Evolutionary conservation across 1,140 invertebrate species (phyloP), one percentile per base, ranked within the genome.

Genomic region (Trichonephila clavipes): DNA sequence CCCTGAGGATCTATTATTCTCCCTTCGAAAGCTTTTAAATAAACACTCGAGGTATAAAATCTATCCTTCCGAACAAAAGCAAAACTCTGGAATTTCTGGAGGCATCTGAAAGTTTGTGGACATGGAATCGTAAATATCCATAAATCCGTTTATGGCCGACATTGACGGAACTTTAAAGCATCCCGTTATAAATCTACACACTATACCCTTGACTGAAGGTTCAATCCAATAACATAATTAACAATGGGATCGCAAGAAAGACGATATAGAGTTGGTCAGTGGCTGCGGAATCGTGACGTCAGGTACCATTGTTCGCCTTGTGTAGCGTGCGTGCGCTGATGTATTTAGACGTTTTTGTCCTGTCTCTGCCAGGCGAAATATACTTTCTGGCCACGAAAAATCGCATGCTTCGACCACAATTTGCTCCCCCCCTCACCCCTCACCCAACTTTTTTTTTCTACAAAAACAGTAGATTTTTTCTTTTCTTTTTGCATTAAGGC

Each of bases 281-380:
- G n/a, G 21, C 61, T 82, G 24, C 6, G 18, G 19, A 81, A 12
- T 51, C 8, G 90, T 92, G 90, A 92, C 82, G 90, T 92, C 81
- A 86, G 2, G 18, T 51, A 58, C 83, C 51, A 92, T 92, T 92
- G 91, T 92, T 92, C 83, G 64, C 16, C 69, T 19, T 21, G n/a
- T 16, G 34, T 92, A 83, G 91, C 91, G 91, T 92, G 91, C 91
- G 91, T 92, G 91, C 83, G 1, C 21, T 34, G 62, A 77, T 12
- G 61, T 44, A 72, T 87, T 92, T 61, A 34, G 62, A 19, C n/a
- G 44, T 59, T 77, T 87, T 87, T 87, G 83, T 86, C 83, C 82
- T 92, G 51, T 92, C 83, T 77, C 83, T 87, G 72, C 83, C 91
- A 86, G 83, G 8, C 64, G 51, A 58, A 87, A 87, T 87, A 77